phyloP scores from a whole-genome alignment of 2,888 invertebrate species.

The Andrena fulva region DNA sequence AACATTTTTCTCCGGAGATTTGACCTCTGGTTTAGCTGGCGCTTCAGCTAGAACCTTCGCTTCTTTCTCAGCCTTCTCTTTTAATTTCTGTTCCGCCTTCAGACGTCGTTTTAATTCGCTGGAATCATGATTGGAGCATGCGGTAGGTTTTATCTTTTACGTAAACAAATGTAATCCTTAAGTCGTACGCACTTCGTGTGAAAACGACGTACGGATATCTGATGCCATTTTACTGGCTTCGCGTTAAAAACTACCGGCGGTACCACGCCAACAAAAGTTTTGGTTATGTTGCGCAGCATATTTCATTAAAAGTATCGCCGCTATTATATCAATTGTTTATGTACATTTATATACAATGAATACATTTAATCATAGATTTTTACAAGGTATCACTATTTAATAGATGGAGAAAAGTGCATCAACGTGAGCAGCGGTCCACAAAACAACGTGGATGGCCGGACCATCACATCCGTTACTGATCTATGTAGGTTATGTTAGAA shows the following conservation, averaged over 20 bases:
- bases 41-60: slow-evolving; percentile 85
- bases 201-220: slow-evolving; percentile 69
- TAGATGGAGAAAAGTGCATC: background rate
- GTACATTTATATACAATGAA: slow-evolving; percentile 21
- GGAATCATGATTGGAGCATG: slow-evolving; percentile 55
- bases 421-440: slow-evolving; percentile 12
- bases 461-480: slow-evolving; percentile 1
- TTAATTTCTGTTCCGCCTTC: slow-evolving; percentile 97
- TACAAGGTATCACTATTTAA: slow-evolving; percentile 27
- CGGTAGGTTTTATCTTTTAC: background rate
- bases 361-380: slow-evolving; percentile 1
- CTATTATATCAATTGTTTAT: slow-evolving; percentile 19
- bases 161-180: background rate
- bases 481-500: slow-evolving; percentile 41
- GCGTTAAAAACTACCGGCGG: slow-evolving; percentile 58
- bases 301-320: slow-evolving; percentile 18
- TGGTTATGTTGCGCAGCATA: slow-evolving; percentile 75
- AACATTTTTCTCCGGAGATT: slow-evolving; percentile 66
- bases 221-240: slow-evolving; percentile 71
- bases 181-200: slow-evolving; percentile 78
- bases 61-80: slow-evolving; percentile 94
- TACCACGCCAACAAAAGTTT: slow-evolving; percentile 49
- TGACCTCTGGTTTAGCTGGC: slow-evolving; percentile 73
- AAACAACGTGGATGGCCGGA: slow-evolving; percentile 36
- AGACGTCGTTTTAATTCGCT: slow-evolving; percentile 97